Evolutionary conservation across 2,888 invertebrate genomes (phyloP).

Genomic region (Melanostoma mellinum): DNA sequence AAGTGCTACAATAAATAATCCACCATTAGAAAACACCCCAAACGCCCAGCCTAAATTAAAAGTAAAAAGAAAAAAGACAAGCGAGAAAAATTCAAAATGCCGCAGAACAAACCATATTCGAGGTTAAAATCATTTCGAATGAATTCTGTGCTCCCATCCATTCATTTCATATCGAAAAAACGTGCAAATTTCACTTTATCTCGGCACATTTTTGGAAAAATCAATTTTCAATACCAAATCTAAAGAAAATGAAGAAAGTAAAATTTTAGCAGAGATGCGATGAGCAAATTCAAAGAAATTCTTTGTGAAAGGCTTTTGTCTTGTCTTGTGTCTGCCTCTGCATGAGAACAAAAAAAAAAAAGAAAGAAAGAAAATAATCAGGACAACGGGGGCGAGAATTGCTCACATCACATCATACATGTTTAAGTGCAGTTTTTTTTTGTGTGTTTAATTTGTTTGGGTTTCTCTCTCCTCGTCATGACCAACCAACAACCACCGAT

Average conservation of each 20-base stretch:
- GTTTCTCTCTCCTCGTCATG: conserved; percentile 13
- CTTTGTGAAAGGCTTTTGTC: conserved; percentile 64
- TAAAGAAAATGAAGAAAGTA: conserved; percentile 11
- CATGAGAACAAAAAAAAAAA: conserved; percentile 16
- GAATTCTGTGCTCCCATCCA: conserved; percentile 34
- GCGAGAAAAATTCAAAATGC: conserved; percentile 48
- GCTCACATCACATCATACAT: conserved; percentile 37
- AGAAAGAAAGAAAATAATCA: conserved; percentile 30
- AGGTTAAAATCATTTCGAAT: conserved; percentile 57
- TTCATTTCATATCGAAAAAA: conserved; percentile 42
- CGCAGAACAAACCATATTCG: conserved; percentile 59
- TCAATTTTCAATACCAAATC: conserved; percentile 36
- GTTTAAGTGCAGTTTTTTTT: conserved; percentile 34
- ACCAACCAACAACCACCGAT: neutral
- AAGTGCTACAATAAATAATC: neutral
- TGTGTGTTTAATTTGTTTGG: conserved; percentile 31
- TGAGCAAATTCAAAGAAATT: conserved; percentile 21
- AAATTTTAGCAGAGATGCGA: conserved; percentile 30
- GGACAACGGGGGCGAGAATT: conserved; percentile 65
- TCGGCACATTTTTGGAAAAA: conserved; percentile 39
- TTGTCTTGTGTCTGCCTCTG: conserved; percentile 48
- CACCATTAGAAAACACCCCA: conserved; percentile 18
- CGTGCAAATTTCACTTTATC: conserved; percentile 57
- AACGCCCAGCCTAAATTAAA: conserved; percentile 12
- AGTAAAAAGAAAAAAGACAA: conserved; percentile 26